Percentiles rank a stretch among this genome's conserved stretches.
phyloP scores from a whole-genome alignment of 1,140 invertebrate species.

The Ostrea denselamellosa region DNA sequence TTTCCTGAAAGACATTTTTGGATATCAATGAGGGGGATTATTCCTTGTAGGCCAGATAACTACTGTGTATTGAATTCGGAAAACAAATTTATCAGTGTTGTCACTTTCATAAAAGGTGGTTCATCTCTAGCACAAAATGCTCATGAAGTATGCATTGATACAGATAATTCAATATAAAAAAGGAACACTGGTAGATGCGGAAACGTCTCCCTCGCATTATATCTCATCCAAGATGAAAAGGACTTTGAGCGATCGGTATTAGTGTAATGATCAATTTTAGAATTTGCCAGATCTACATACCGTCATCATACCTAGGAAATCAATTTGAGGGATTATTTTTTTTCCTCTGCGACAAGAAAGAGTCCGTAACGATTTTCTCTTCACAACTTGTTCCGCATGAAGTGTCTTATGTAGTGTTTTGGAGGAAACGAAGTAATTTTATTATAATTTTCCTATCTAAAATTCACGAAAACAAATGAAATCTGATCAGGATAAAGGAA shows the following conservation, averaged over 20 bases:
- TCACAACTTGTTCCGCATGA: background rate
- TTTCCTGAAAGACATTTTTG: background rate
- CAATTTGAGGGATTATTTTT: constrained; percentile 22
- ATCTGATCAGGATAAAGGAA: background rate
- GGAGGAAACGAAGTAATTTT: constrained; percentile 23
- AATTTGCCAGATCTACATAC: constrained; percentile 9
- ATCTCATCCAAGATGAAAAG: constrained; percentile 7
- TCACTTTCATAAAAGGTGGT: constrained; percentile 26
- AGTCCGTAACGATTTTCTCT: background rate
- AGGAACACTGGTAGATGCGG: background rate
- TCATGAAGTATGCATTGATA: background rate
- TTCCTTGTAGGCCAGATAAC: background rate
- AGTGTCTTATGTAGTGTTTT: background rate
- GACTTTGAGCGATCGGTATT: background rate
- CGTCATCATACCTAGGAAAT: constrained; percentile 16
- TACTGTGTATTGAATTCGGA: background rate
- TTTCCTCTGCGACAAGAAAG: background rate
- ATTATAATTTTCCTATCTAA: constrained; percentile 6
- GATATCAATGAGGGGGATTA: constrained; percentile 4
- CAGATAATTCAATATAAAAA: constrained; percentile 3
- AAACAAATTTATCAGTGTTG: constrained; percentile 27
- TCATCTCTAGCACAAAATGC: background rate
- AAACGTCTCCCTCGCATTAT: background rate
- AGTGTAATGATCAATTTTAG: constrained; percentile 18
- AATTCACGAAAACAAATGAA: background rate